Conservation (phyloP, 92 coral and sea anemone species). For the Palythoa grandiflora region DNA sequence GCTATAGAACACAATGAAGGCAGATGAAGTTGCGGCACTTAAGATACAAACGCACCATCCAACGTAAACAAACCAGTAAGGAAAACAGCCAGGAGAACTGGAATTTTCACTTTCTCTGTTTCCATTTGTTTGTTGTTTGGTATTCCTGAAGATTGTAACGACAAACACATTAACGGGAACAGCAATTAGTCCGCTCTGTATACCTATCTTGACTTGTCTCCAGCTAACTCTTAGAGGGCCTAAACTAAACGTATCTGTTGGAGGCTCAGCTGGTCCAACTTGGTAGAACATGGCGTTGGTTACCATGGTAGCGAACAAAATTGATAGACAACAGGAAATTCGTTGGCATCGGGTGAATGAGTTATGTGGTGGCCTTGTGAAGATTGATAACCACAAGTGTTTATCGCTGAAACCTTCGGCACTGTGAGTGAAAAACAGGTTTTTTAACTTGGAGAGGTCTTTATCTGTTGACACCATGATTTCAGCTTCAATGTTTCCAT, state of each 20-base stretch:
- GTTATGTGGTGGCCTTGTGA: constrained; percentile 83
- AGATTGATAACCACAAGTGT: constrained; percentile 83
- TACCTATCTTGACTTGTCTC: constrained; percentile 80
- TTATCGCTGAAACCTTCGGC: constrained; percentile 81
- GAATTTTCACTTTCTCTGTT: neutral
- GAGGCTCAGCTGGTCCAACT: constrained; percentile 40
- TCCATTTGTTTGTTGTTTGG: constrained; percentile 40
- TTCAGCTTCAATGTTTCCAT: constrained; percentile 74
- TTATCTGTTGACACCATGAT: constrained; percentile 62
- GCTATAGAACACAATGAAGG: constrained; percentile 76
- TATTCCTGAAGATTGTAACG: constrained; percentile 72
- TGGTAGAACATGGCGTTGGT: constrained; percentile 86
- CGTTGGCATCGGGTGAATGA: constrained; percentile 84
- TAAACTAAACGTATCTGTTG: constrained; percentile 58
- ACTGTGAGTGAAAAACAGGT: constrained; percentile 69
- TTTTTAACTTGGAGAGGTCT: constrained; percentile 64
- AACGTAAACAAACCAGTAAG: constrained; percentile 58
- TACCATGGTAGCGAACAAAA: constrained; percentile 78
- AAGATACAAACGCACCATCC: constrained; percentile 74
- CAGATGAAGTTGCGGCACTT: constrained; percentile 51
- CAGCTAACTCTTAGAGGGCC: constrained; percentile 81
- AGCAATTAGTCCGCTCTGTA: constrained; percentile 76
- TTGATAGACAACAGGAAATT: constrained; percentile 80
- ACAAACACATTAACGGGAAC: constrained; percentile 74
- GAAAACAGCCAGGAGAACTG: constrained; percentile 44